A percentile compares a stretch with the other conserved stretches of the same genome.
These are phyloP conservation scores for Rhynchomys soricoides DNA, from an alignment of 2,113 vertebrate genomes.

Conservation along the genomic window DNA sequence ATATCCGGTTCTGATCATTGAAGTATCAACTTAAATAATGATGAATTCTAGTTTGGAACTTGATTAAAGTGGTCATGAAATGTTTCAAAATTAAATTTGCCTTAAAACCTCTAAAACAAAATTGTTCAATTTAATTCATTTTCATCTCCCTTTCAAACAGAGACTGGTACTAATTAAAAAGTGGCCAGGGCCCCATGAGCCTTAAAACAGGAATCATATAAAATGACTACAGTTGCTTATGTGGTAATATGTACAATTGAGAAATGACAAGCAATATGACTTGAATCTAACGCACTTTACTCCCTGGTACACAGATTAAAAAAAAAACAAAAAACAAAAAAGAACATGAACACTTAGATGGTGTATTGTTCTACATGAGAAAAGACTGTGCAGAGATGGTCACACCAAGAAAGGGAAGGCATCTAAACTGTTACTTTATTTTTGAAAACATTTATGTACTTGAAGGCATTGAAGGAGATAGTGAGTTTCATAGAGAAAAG, in stretches of 20 bases:
- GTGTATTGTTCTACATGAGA: neutral
- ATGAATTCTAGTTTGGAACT: slow-evolving; percentile 41
- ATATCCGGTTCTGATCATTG: neutral
- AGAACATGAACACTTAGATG: neutral
- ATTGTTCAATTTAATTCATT: neutral
- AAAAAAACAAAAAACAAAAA: neutral
- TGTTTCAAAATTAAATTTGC: slow-evolving; percentile 40
- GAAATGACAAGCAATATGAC: neutral
- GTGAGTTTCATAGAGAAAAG: neutral
- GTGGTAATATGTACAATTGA: slow-evolving; percentile 20
- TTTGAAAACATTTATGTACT: neutral
- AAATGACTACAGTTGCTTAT: neutral
- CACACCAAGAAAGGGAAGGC: neutral
- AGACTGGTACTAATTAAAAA: neutral
- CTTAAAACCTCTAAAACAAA: slow-evolving; percentile 1
- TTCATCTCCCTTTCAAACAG: slow-evolving; percentile 11
- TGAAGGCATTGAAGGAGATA: neutral
- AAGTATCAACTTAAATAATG: slow-evolving; percentile 21
- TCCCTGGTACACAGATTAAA: neutral
- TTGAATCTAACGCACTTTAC: neutral
- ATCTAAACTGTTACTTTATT: neutral
- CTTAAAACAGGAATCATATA: neutral
- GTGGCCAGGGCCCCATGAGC: neutral
- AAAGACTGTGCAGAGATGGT: neutral
- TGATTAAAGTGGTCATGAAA: slow-evolving; percentile 54